Percentiles rank a stretch among this genome's conserved stretches.
These are phyloP conservation scores for Drepana arcuata DNA, from an alignment of 1,140 invertebrate species.

Conservation along the genomic window DNA sequence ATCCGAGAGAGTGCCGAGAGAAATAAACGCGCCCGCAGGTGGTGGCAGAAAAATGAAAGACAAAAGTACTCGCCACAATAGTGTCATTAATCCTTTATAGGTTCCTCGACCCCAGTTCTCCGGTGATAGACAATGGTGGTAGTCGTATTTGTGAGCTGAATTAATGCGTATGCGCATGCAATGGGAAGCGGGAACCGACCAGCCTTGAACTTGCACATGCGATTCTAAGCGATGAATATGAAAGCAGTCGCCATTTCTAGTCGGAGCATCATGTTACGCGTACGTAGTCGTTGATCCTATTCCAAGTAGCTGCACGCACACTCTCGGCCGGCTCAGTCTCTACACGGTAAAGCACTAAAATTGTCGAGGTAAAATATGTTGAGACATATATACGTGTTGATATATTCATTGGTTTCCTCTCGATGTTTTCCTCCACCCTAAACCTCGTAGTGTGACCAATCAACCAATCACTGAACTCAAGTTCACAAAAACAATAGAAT, in stretches of 20 bases:
- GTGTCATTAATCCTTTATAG: constrained; percentile 64
- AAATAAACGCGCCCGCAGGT: constrained; percentile 21
- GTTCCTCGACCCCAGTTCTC: constrained; percentile 43
- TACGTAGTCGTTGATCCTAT: constrained; percentile 12
- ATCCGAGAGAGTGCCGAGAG: too few species aligned
- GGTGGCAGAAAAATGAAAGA: constrained; percentile 35
- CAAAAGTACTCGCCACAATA: constrained; percentile 47
- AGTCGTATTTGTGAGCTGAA: constrained; percentile 60
- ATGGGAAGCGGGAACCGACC: constrained; percentile 51
- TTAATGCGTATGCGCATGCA: constrained; percentile 64
- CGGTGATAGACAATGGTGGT: constrained; percentile 67
- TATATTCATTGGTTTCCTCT: too few species aligned
- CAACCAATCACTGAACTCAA: too few species aligned
- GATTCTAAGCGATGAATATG: constrained; percentile 45
- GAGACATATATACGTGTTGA: too few species aligned
- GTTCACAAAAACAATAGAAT: too few species aligned
- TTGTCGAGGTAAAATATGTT: too few species aligned
- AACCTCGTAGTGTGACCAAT: too few species aligned
- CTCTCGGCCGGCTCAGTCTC: too few species aligned
- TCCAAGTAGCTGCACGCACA: too few species aligned
- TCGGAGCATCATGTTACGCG: constrained; percentile 36
- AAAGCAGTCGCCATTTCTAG: constrained; percentile 57
- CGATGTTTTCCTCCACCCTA: too few species aligned
- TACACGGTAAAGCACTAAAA: too few species aligned
- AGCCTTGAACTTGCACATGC: constrained; percentile 63